Conservation (phyloP, 30 jellyfish, hydroid and myxozoan species). For the Chrysaora quinquecirrha region DNA sequence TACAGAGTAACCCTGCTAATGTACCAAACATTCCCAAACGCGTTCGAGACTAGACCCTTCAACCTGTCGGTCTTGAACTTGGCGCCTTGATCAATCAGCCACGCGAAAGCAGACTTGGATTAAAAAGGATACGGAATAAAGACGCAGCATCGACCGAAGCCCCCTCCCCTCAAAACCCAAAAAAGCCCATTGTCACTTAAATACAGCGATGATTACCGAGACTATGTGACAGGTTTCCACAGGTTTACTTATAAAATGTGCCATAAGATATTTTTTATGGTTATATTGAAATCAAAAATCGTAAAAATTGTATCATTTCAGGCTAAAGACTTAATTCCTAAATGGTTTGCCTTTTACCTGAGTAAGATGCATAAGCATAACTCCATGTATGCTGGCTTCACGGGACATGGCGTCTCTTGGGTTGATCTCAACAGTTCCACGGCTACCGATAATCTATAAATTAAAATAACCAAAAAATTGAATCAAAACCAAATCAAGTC, state of each 20-base stretch:
- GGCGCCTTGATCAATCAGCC: not conserved
- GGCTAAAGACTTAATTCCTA: not conserved
- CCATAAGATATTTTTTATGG: not conserved
- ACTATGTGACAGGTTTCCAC: too few species aligned
- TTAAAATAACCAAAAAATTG: too few species aligned
- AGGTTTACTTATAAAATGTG: not conserved
- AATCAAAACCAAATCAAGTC: too few species aligned
- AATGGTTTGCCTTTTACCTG: slow-evolving; percentile 16
- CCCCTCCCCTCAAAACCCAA: too few species aligned
- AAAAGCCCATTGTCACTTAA: too few species aligned
- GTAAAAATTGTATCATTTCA: not conserved
- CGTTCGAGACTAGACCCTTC: not conserved
- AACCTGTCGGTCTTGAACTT: not conserved
- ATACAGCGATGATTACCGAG: too few species aligned
- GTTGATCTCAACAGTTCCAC: slow-evolving; percentile 60
- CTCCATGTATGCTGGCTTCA: slow-evolving; percentile 62
- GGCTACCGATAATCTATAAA: slow-evolving; percentile 57
- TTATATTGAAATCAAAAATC: not conserved
- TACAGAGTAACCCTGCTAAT: not conserved
- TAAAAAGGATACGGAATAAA: too few species aligned
- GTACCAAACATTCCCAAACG: not conserved
- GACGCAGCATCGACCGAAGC: too few species aligned
- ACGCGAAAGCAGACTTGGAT: too few species aligned
- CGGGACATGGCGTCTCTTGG: slow-evolving; percentile 74
- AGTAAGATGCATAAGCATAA: slow-evolving; percentile 37